Percentiles rank a stretch among this genome's conserved stretches.
Conservation (phyloP, 2,797 vertebrate genomes). For the Cynopterus sphinx region DNA sequence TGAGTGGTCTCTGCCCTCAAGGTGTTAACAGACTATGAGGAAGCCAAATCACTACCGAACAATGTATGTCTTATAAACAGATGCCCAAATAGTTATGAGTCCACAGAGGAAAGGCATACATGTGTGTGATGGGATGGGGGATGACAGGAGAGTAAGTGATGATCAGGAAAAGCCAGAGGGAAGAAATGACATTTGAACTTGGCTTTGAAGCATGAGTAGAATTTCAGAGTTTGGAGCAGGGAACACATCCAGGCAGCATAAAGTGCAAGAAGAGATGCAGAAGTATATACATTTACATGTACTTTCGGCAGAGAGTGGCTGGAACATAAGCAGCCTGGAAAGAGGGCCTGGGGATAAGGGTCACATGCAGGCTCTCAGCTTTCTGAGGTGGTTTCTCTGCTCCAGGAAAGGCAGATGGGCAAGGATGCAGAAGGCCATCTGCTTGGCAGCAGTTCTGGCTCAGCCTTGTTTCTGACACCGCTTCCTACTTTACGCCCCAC, state of each 20-base stretch:
- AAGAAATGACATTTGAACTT: not conserved
- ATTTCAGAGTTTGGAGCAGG: not conserved
- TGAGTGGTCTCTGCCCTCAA: not conserved
- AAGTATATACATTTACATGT: not conserved
- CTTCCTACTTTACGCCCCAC: not conserved
- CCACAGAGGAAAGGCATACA: not conserved
- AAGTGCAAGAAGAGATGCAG: not conserved
- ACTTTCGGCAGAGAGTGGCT: not conserved
- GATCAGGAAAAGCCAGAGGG: not conserved
- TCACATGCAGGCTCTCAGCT: not conserved
- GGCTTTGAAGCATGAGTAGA: not conserved
- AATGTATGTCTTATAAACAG: not conserved
- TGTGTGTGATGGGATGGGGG: too few relatives aligned
- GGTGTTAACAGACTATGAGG: not conserved
- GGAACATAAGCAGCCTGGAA: rapidly evolving
- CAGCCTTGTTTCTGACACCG: not conserved
- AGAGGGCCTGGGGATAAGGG: not conserved
- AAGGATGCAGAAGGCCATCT: not conserved
- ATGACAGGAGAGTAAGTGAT: not conserved
- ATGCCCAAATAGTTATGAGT: not conserved
- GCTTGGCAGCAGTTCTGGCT: too few relatives aligned
- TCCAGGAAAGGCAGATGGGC: not conserved
- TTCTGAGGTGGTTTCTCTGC: too few relatives aligned
- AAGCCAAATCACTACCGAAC: not conserved
- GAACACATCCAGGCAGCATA: not conserved